Percentiles rank a stretch among this genome's conserved stretches.
Conservation (phyloP, 1,140 invertebrate genomes). For the Callitettix versicolor region DNA sequence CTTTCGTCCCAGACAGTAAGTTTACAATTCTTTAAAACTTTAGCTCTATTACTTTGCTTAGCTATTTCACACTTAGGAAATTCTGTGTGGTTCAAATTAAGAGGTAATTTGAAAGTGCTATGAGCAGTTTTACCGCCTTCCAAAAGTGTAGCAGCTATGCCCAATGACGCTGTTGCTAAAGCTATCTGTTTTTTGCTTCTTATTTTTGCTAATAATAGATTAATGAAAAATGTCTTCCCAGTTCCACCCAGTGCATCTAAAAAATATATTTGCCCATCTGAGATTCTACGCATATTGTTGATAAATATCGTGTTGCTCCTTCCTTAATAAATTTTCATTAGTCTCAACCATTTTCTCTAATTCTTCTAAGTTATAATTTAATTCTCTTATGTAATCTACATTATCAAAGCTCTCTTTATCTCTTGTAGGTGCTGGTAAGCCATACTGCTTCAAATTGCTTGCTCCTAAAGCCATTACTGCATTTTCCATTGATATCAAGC, state of each 20-base stretch:
- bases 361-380: too few relatives aligned
- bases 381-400: background rate
- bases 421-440: background rate
- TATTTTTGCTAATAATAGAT: conserved; percentile 24
- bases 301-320: background rate
- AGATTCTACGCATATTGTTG: background rate
- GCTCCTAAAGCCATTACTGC: too few relatives aligned
- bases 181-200: too few relatives aligned
- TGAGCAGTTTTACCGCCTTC: conserved; percentile 31
- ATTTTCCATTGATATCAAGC: background rate
- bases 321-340: background rate
- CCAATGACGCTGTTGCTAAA: conserved; percentile 34
- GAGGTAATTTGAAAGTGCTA: conserved; percentile 29
- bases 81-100: conserved; percentile 14
- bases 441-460: background rate
- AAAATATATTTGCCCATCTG: conserved; percentile 21
- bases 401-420: background rate
- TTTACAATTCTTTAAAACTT: conserved; percentile 26
- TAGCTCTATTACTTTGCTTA: conserved; percentile 19
- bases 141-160: conserved; percentile 36
- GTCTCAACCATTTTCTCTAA: too few relatives aligned
- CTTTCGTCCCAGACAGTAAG: conserved; percentile 33
- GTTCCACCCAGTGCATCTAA: conserved; percentile 26
- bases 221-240: too few relatives aligned
- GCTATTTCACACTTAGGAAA: conserved; percentile 31